These are phyloP conservation scores for Crypturellus tataupa DNA, from an alignment of 2,797 vertebrate species.

Conservation along the genomic window DNA sequence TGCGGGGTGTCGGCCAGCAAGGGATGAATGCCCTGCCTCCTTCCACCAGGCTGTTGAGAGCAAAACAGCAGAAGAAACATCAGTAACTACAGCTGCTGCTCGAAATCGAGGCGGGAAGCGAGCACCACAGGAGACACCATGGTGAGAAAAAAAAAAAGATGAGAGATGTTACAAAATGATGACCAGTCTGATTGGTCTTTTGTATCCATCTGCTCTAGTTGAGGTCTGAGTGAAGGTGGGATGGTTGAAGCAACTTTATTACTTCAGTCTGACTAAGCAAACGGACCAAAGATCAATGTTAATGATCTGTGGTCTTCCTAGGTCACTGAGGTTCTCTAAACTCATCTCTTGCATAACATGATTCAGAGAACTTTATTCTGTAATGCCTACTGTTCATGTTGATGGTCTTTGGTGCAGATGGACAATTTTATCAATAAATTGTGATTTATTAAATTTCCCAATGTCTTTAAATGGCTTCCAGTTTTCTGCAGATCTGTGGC, in stretches of 20 bases:
- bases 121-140: background rate
- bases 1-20: background rate
- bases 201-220: background rate
- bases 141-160: background rate
- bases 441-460: background rate
- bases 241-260: background rate
- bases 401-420: too few relatives aligned
- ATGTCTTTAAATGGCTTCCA: background rate
- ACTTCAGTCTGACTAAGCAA: background rate
- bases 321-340: background rate
- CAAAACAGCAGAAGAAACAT: conserved; percentile 44
- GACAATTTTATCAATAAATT: background rate
- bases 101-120: background rate
- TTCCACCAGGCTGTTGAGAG: background rate
- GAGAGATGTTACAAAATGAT: background rate
- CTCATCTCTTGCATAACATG: background rate
- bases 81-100: conserved; percentile 51
- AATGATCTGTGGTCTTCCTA: background rate
- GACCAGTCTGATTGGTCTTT: background rate
- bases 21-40: background rate
- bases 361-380: background rate
- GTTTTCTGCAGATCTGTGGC: background rate
- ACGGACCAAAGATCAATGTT: background rate
- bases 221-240: background rate
- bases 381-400: background rate